Percentiles rank a stretch among this genome's conserved stretches.
These are phyloP conservation scores for Hystrix brachyura DNA, from an alignment of 2,113 vertebrate species.

Conservation along the genomic window DNA sequence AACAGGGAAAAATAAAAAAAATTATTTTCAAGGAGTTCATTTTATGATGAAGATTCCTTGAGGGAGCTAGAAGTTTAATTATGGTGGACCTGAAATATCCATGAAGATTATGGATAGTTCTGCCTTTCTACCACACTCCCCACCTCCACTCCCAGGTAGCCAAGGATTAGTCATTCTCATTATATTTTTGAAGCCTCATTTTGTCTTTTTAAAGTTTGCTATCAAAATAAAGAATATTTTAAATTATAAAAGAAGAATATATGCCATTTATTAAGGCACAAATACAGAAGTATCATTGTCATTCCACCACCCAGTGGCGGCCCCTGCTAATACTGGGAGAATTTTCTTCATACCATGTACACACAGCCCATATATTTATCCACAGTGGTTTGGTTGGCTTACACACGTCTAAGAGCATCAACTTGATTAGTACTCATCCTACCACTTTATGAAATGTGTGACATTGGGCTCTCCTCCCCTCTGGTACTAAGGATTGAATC, in stretches of 20 bases:
- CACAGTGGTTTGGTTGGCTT: background rate
- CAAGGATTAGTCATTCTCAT: background rate
- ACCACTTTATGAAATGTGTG: background rate
- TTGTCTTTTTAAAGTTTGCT: constrained; percentile 47
- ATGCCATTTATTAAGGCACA: background rate
- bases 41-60: constrained; percentile 14
- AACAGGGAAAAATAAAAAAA: background rate
- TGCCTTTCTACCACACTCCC: background rate
- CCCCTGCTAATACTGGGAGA: background rate
- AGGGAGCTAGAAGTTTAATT: background rate
- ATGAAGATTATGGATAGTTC: background rate
- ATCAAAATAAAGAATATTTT: constrained; percentile 35
- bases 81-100: background rate
- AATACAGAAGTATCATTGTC: background rate
- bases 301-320: background rate
- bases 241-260: background rate
- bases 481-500: background rate
- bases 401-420: background rate
- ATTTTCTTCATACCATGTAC: background rate
- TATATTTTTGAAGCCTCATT: background rate
- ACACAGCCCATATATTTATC: background rate
- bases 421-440: background rate
- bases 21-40: constrained; percentile 15
- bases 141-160: background rate
- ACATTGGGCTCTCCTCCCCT: background rate